Evolutionary conservation across 2,888 invertebrate species (phyloP).

Genomic region (Tetragnatha montana): DNA sequence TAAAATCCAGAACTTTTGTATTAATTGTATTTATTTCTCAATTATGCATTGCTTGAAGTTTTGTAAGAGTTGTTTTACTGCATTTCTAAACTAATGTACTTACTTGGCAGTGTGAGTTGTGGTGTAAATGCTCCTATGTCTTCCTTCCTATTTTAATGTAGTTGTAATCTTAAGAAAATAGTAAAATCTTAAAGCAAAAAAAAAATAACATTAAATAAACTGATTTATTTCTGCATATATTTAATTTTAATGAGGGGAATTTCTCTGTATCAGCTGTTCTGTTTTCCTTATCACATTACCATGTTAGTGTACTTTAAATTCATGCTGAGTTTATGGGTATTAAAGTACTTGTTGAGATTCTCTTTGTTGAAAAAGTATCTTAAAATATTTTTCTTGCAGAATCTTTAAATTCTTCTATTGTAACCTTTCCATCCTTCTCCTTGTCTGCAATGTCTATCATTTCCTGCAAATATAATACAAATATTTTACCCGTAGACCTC

Average conservation of each 20-base stretch:
- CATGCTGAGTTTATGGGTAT: not conserved
- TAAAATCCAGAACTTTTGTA: no score
- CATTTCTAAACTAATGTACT: not conserved
- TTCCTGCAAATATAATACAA: conserved; percentile 37
- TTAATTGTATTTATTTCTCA: no score
- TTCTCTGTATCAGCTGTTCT: not conserved
- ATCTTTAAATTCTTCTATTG: conserved; percentile 39
- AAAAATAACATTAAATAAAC: no score
- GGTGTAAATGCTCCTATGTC: not conserved
- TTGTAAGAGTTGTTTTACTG: no score
- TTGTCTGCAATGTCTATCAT: conserved; percentile 36
- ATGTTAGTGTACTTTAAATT: not conserved
- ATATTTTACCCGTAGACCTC: not conserved
- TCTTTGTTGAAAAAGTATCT: not conserved
- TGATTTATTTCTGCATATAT: no score
- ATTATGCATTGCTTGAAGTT: no score
- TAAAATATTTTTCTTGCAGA: conserved; percentile 56
- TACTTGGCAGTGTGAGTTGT: not conserved
- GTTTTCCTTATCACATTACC: not conserved
- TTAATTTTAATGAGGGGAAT: no score
- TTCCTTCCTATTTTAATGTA: not conserved
- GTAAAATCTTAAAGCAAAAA: no score
- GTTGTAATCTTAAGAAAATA: no score
- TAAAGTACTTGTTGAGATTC: not conserved
- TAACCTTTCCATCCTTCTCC: conserved; percentile 27